Evolutionary conservation across 2,888 invertebrate genomes (phyloP).

Genomic region (Cheilosia impressa): DNA sequence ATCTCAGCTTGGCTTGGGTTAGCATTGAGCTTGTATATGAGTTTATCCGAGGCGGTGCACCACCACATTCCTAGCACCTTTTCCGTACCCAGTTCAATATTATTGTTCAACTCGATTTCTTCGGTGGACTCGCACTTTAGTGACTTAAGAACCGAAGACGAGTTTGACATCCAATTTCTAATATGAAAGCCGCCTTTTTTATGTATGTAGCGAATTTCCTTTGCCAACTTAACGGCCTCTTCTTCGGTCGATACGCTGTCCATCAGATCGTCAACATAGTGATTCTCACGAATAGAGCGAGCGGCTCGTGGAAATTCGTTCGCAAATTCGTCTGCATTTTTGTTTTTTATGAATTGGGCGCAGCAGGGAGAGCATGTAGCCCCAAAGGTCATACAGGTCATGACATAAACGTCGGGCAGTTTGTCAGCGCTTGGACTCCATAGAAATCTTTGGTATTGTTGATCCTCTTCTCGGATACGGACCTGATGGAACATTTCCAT

Average conservation of each 20-base stretch:
- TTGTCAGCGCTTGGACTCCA: slow-evolving; percentile 71
- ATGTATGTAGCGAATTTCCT: slow-evolving; percentile 49
- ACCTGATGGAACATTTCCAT: slow-evolving; percentile 37
- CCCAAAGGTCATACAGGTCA: too few relatives aligned
- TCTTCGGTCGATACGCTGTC: slow-evolving; percentile 40
- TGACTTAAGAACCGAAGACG: slow-evolving; percentile 9
- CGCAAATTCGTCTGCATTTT: neutral
- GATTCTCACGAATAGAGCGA: slow-evolving; percentile 56
- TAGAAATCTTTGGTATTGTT: slow-evolving; percentile 74
- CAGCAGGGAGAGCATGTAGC: neutral
- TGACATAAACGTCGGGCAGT: slow-evolving; percentile 28
- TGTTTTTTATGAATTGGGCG: too few relatives aligned
- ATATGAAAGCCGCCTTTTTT: slow-evolving; percentile 55
- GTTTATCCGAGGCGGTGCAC: too few relatives aligned
- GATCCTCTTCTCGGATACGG: slow-evolving; percentile 4
- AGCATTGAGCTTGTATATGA: too few relatives aligned
- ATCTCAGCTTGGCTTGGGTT: too few relatives aligned
- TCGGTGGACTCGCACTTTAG: slow-evolving; percentile 6
- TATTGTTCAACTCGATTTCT: neutral
- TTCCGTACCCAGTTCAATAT: slow-evolving; percentile 35
- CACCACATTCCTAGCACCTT: slow-evolving; percentile 68
- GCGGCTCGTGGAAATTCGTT: slow-evolving; percentile 51
- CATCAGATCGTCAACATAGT: slow-evolving; percentile 56
- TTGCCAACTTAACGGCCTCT: slow-evolving; percentile 64
- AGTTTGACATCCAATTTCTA: slow-evolving; percentile 68